Evolutionary conservation across 2,113 vertebrate genomes (phyloP), one percentile per base, ranked within the genome.

Genomic region (Scytalopus superciliaris): DNA sequence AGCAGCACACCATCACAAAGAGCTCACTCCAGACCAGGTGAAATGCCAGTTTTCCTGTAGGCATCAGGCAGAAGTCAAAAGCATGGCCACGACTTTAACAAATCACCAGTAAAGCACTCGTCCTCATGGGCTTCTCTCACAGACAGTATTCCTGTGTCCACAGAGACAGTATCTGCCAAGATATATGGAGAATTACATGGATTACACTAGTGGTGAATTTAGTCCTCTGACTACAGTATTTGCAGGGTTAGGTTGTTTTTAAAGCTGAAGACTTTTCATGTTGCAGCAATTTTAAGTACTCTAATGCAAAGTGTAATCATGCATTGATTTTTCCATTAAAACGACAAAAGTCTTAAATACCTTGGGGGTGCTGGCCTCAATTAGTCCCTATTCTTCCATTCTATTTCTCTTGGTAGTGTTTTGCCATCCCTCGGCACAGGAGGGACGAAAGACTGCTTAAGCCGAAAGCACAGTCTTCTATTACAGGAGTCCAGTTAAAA

Each of bases 301-400:
- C 49, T 78, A 90, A 93, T 84, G 70, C 76, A 77, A 92, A 96
- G 81, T 89, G 78, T 94, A 97, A 97, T 96, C 96, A 87, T 89
- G 83, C 81, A 97, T 94, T 92, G 94, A 93, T 96, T 97, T 96
- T 97, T 85, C 90, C 96, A 97, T 96, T 96, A 95, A 96, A 96
- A 84, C 70, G 95, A 96, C 93, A 94, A 60, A 96, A 82, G 89
- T 92, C 90, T 96, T 96, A 89, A 96, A 92, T 89, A 89, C 93
- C 92, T 64, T 52, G 12, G 80, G 76, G 91, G 67, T 91, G 57
- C 69, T 96, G 88, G 66, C 88, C 95, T 95, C 84, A 78, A 88
- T 97, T 90, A 95, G 68, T 94, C 78, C 83, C 89, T 82, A 57
- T 92, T 93, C 84, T 95, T 90, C 69, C 5, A 62, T 91, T 90